Evolutionary conservation across 2,113 vertebrate species (phyloP).

Genomic region (Montifringilla adamsi): DNA sequence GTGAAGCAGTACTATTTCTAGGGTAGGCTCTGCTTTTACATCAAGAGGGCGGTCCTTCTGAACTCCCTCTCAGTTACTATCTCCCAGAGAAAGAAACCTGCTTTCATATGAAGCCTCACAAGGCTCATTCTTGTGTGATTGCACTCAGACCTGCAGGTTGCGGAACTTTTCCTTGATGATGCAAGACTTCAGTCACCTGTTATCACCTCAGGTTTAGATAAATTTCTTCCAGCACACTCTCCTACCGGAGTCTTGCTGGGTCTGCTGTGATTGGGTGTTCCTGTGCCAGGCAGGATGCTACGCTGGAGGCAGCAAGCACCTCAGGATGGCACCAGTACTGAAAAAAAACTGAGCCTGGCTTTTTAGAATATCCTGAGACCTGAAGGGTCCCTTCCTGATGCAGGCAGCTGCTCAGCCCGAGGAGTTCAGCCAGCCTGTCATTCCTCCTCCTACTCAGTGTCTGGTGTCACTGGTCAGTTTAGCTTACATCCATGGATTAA

Average conservation of each 20-base stretch:
- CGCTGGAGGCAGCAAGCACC: not conserved
- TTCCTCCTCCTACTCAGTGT: not conserved
- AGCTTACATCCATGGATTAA: not conserved
- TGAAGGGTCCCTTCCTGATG: not conserved
- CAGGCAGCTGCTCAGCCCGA: not conserved
- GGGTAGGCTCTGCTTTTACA: not conserved
- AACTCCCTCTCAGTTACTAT: not conserved
- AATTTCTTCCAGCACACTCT: not conserved
- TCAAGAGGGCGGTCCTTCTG: not conserved
- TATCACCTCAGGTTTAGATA: not conserved
- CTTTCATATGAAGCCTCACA: not conserved
- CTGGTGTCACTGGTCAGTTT: not conserved
- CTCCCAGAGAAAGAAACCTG: not conserved
- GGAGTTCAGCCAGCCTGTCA: not conserved
- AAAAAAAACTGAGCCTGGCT: not conserved
- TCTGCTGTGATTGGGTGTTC: not conserved
- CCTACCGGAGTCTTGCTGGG: not conserved
- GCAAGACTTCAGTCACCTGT: not conserved
- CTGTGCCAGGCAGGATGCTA: not conserved
- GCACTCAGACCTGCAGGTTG: not conserved
- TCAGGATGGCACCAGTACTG: not conserved
- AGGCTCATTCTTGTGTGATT: not conserved
- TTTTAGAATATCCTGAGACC: not conserved
- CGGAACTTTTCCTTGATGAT: not conserved
- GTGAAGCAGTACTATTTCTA: not conserved